Base-by-base conservation (phyloP, 2,888 invertebrate genomes). In the Tolmerus cingulatus region DNA sequence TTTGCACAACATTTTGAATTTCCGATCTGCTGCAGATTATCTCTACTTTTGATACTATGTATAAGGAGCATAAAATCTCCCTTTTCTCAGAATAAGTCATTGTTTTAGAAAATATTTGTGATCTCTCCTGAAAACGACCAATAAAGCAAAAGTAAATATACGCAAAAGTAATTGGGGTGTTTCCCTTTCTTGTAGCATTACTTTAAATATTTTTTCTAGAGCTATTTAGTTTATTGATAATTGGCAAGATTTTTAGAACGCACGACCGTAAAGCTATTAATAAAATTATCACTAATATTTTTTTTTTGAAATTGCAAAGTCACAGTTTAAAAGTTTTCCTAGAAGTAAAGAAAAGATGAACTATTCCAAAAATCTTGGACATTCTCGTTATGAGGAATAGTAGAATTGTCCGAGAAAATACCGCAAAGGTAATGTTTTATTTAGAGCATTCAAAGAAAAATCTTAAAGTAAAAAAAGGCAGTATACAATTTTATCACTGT, bases 381-480 rank as follows among this genome's bases (percentile, higher is more conserved):
- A 51, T 16, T 9, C 66, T 23, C 23, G 1, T 12, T 12, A 3
- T 66, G 3, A 27, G 27, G 27, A 19, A 14, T 66, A 23, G 12
- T 19, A 66, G 3, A 9, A 66, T 66, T 66, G 8, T 66, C 8
- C 9, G n/a, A 7, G 34, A 76, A 34, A 9, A 23, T 37, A 34
- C 37, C n/a, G 40, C 12, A 40, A 30, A n/a, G 3, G 9, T 34
- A 34, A 76, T 37, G 34, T 34, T 34, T 34, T 30, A 3, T 12
- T 9, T 2, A 76, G 37, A 76, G 8, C 3, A 19, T 19, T 76
- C 37, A 14, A 76, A 34, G 34, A 40, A 8, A 55, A 57, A 19
- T 66, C 19, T 51, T 51, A 46, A 46, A 46, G 51, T 51, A 51
- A 57, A 82, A 82, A 82, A 74, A 14, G 43, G 85, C 85, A 85